Percentiles rank a stretch among this genome's conserved stretches.
phyloP scores from a whole-genome alignment of 1,140 invertebrate genomes.

The Condylostylus longicornis region DNA sequence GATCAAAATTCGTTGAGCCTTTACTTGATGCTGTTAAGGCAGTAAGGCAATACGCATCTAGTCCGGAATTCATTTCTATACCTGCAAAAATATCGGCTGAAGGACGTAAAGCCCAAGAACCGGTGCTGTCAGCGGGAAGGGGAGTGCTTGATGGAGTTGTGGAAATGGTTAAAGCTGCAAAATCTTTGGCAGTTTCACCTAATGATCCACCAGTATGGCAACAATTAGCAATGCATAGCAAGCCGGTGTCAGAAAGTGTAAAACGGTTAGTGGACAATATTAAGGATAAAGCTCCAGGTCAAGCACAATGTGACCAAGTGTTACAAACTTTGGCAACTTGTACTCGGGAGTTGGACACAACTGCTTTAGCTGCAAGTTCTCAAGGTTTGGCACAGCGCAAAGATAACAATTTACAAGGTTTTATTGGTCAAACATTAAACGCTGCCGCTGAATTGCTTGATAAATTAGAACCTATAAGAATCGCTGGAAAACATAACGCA shows the following conservation, averaged over 20 bases:
- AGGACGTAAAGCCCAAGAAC: slow-evolving; percentile 65
- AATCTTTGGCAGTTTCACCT: slow-evolving; percentile 73
- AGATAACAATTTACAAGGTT: slow-evolving; percentile 65
- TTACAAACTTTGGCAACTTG: slow-evolving; percentile 61
- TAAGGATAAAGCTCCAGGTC: slow-evolving; percentile 87
- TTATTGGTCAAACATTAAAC: slow-evolving; percentile 60
- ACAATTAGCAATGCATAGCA: slow-evolving; percentile 79
- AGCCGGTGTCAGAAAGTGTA: slow-evolving; percentile 90
- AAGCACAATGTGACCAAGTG: slow-evolving; percentile 79
- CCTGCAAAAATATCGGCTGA: slow-evolving; percentile 79
- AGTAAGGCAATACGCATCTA: slow-evolving; percentile 82
- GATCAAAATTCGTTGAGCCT: slow-evolving; percentile 66
- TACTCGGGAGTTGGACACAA: slow-evolving; percentile 71
- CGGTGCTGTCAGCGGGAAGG: slow-evolving; percentile 70
- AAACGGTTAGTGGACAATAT: slow-evolving; percentile 85
- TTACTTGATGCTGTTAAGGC: slow-evolving; percentile 83
- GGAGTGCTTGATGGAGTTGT: slow-evolving; percentile 41
- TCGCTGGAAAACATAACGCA: slow-evolving; percentile 76
- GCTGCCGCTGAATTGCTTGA: slow-evolving; percentile 62
- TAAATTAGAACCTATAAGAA: slow-evolving; percentile 63
- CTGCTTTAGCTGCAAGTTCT: slow-evolving; percentile 71
- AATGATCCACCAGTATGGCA: slow-evolving; percentile 90
- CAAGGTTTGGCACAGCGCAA: slow-evolving; percentile 57
- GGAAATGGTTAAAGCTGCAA: slow-evolving; percentile 76
- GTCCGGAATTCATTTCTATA: slow-evolving; percentile 81